A percentile compares a stretch with the other conserved stretches of the same genome.
Conservation (phyloP, 2,888 invertebrate genomes). For the Lycocerus yunnanus region DNA sequence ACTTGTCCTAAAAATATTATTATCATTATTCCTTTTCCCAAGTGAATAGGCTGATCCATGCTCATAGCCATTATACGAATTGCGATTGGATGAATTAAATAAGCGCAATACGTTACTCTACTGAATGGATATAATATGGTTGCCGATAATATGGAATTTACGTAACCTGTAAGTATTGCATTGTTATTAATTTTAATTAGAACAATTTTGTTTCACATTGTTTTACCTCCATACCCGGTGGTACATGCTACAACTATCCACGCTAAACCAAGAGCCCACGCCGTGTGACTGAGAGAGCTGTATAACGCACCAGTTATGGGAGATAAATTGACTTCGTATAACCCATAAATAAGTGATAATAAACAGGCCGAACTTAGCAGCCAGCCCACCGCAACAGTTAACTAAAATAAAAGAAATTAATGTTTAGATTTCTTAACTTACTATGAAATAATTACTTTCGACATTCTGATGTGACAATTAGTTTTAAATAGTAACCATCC, state of each 20-base stretch:
- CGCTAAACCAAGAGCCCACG: slow-evolving; percentile 79
- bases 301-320: slow-evolving; percentile 75
- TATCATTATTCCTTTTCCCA: slow-evolving; percentile 77
- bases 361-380: slow-evolving; percentile 66
- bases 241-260: slow-evolving; percentile 88
- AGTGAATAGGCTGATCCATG: slow-evolving; percentile 80
- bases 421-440: not conserved
- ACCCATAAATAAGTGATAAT: slow-evolving; percentile 76
- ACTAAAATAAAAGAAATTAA: slow-evolving; percentile 53
- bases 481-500: slow-evolving; percentile 85
- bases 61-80: slow-evolving; percentile 81
- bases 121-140: slow-evolving; percentile 83
- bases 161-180: slow-evolving; percentile 58
- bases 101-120: slow-evolving; percentile 85
- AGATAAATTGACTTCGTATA: slow-evolving; percentile 72
- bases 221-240: slow-evolving; percentile 77
- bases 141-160: slow-evolving; percentile 73
- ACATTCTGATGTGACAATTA: slow-evolving; percentile 76
- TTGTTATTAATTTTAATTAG: not conserved
- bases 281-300: slow-evolving; percentile 80
- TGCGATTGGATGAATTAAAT: slow-evolving; percentile 82
- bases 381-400: slow-evolving; percentile 74
- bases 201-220: not conserved
- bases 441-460: slow-evolving; percentile 59
- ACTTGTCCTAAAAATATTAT: slow-evolving; percentile 81